phyloP scores from a whole-genome alignment of 2,888 invertebrate species.

The Scaptodrosophila latifasciaeformis region DNA sequence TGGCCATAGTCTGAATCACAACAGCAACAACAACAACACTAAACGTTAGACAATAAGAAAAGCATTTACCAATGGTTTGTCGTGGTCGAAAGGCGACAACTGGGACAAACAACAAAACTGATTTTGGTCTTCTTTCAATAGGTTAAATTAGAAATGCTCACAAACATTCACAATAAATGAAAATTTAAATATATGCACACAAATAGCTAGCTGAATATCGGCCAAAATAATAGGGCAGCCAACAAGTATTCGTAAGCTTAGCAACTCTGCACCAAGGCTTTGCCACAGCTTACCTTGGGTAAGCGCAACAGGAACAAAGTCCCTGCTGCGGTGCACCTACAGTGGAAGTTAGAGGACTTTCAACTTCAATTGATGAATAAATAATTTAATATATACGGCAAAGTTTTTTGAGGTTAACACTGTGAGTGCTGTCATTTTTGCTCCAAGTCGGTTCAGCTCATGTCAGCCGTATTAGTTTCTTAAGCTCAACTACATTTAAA shows the following conservation, averaged over 20 bases:
- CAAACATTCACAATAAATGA: conserved; percentile 58
- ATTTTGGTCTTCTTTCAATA: conserved; percentile 65
- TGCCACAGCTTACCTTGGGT: too few species aligned
- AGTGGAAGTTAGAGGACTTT: conserved; percentile 69
- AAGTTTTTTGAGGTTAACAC: too few species aligned
- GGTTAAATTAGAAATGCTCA: conserved; percentile 62
- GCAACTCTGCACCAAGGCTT: too few species aligned
- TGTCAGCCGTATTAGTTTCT: too few species aligned
- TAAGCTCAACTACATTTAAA: too few species aligned
- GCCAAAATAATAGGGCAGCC: conserved; percentile 39
- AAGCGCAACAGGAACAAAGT: too few species aligned
- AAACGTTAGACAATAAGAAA: conserved; percentile 26
- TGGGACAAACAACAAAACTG: conserved; percentile 68
- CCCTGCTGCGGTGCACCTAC: conserved; percentile 63
- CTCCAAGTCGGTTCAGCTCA: too few species aligned
- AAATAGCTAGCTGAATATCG: too few species aligned
- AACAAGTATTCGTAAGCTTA: too few species aligned
- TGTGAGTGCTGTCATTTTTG: too few species aligned
- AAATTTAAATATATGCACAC: conserved; percentile 59
- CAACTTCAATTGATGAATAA: conserved; percentile 67
- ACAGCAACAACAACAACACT: conserved; percentile 33
- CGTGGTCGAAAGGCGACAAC: conserved; percentile 53
- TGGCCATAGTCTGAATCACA: conserved; percentile 34
- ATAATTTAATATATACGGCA: conserved; percentile 67
- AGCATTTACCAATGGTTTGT: conserved; percentile 62